Base-by-base conservation (phyloP, 2,797 vertebrate genomes). In the Anas bernieri region DNA sequence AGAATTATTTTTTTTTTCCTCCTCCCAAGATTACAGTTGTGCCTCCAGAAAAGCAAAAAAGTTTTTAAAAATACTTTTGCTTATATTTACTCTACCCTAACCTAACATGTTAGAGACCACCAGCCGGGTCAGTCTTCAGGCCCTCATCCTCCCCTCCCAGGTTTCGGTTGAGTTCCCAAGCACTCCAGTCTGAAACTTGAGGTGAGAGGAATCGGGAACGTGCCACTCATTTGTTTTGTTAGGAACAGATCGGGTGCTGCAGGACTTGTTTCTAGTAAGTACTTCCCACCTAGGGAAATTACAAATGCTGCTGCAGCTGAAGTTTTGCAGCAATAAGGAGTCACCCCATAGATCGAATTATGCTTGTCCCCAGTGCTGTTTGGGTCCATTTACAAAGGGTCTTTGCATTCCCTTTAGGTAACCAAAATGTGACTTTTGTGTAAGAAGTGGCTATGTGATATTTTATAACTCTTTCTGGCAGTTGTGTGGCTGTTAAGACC, bases 31-130 rank as follows among this genome's bases (percentile, higher is more conserved):
- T 91, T 70, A 46, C 39, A 30, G 54, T 63, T 79, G 67, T 92
- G 68, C 18, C 78, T 88, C 77, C 22, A 88, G 35, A 90, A 56
- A 82, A 86, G 74, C 9, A 62, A 25, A 74, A 86, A 93, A 86
- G 74, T 84, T 88, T 79, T 54, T 61, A 56, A 52, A 91, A 91
- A 89, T 48, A 87, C 4, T 95, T 94, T 92, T 90, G 83, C 76
- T 76, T 79, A 52, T 52, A 22, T 63, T 95, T 77, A 61, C 86
- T 79, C 30, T 67, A 33, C 63, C 30, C 58, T 75, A 33, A 86
- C 83, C 9, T 90, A 84, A 97, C 93, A 94, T 95, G 77, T 91
- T 87, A 91, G 77, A 92, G 93, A 96, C 93, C 91, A 84, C 79
- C 64, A 96, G 93, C 92, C 96, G 69, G 94, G 94, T 86, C 95